phyloP scores from a whole-genome alignment of 2,113 vertebrate genomes.

The Sturnus vulgaris region DNA sequence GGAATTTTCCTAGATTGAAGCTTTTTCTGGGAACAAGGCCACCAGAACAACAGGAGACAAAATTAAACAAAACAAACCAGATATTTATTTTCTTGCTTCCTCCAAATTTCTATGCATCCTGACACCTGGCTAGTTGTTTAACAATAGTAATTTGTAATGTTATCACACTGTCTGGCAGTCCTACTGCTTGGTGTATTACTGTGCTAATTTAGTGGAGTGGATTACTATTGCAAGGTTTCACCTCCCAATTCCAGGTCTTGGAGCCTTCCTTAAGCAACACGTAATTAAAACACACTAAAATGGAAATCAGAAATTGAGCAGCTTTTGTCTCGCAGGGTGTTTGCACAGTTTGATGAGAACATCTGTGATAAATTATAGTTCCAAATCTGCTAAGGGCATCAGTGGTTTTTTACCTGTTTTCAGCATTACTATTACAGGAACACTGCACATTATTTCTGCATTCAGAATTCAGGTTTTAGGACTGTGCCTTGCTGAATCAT shows the following conservation, averaged over 20 bases:
- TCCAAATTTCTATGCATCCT: constrained; percentile 69
- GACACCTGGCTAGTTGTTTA: constrained; percentile 72
- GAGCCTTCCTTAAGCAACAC: constrained; percentile 26
- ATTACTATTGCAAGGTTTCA: constrained; percentile 27
- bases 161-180: constrained; percentile 69
- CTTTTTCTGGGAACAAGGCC: constrained; percentile 15
- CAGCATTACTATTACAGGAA: constrained; percentile 68
- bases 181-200: constrained; percentile 63
- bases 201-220: constrained; percentile 80
- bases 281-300: constrained; percentile 51
- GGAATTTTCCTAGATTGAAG: neutral
- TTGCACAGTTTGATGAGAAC: constrained; percentile 71
- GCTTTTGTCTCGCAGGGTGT: constrained; percentile 55
- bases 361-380: constrained; percentile 78
- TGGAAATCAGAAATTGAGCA: constrained; percentile 59
- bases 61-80: constrained; percentile 37
- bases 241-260: constrained; percentile 32
- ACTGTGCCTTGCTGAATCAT: constrained; percentile 25
- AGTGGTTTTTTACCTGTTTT: constrained; percentile 72
- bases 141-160: constrained; percentile 74
- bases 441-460: constrained; percentile 20
- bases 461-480: constrained; percentile 36
- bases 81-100: constrained; percentile 55
- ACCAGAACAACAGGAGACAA: constrained; percentile 28
- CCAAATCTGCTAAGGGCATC: constrained; percentile 75